Evolutionary conservation across 1,140 invertebrate species (phyloP).

Genomic region (Pseudomyrmex sp.): DNA sequence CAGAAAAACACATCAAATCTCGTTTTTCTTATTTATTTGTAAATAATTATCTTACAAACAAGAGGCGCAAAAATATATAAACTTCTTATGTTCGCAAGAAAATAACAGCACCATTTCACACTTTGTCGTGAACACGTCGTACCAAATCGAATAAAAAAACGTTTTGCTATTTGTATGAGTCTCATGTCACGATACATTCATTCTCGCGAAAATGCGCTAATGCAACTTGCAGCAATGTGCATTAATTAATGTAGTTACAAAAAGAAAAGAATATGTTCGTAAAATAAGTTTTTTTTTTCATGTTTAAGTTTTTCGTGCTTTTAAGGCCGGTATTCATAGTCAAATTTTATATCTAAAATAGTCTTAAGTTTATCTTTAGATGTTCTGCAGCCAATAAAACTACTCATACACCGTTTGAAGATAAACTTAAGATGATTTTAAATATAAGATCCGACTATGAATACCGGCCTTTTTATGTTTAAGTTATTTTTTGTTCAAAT

Average conservation of each 20-base stretch:
- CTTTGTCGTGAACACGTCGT: constrained; percentile 45
- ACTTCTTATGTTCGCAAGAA: constrained; percentile 81
- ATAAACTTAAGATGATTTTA: too few relatives aligned
- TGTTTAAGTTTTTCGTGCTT: too few relatives aligned
- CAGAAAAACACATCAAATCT: not conserved
- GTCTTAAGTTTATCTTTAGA: too few relatives aligned
- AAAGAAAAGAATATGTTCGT: constrained; percentile 51
- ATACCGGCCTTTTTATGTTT: too few relatives aligned
- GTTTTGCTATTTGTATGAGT: constrained; percentile 57
- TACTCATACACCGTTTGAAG: too few relatives aligned
- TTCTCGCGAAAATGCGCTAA: constrained; percentile 52
- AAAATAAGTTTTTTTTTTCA: constrained; percentile 61
- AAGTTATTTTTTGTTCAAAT: constrained; percentile 5
- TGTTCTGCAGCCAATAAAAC: too few relatives aligned
- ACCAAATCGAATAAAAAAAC: constrained; percentile 54
- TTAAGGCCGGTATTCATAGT: too few relatives aligned
- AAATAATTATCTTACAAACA: constrained; percentile 83
- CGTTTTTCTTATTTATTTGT: constrained; percentile 74
- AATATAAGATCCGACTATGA: too few relatives aligned
- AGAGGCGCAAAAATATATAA: constrained; percentile 84
- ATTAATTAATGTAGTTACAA: constrained; percentile 57
- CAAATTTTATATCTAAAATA: too few relatives aligned
- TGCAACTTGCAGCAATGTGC: constrained; percentile 63
- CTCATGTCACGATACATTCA: constrained; percentile 60
- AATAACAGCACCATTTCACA: constrained; percentile 82